Evolutionary conservation across 1,140 invertebrate species (phyloP).

Genomic region (Ditylenchus dipsaci): DNA sequence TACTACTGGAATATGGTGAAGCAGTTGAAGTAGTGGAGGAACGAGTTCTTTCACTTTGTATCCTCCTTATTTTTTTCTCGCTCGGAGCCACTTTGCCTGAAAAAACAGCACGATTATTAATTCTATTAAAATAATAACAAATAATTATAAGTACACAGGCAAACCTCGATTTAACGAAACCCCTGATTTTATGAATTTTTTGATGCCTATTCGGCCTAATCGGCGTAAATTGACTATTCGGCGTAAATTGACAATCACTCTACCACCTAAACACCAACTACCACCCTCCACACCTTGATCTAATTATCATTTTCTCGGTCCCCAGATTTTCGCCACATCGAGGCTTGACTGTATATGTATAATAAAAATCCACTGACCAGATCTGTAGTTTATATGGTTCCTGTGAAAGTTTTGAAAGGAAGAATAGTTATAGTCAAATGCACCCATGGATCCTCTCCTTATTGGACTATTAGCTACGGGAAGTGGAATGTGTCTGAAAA

Average conservation of each 20-base stretch:
- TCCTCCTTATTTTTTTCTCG: neutral
- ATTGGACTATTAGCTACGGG: neutral
- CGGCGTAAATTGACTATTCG: too few species aligned
- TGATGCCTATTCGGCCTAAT: too few species aligned
- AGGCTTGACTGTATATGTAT: neutral
- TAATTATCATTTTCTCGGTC: neutral
- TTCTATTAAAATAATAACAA: too few species aligned
- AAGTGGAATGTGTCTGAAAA: neutral
- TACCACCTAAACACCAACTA: too few species aligned
- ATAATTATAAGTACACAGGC: too few species aligned
- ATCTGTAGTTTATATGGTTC: neutral
- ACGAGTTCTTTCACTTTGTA: neutral
- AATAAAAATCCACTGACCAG: neutral
- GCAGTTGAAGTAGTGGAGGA: too few species aligned
- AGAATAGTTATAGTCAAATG: neutral
- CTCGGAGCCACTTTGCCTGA: neutral
- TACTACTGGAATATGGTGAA: too few species aligned
- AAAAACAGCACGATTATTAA: too few species aligned
- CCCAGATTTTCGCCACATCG: neutral
- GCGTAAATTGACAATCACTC: too few species aligned
- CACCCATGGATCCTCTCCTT: neutral
- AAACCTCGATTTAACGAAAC: too few species aligned
- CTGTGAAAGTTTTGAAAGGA: neutral
- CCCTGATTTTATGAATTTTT: too few species aligned
- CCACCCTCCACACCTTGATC: too few species aligned